Base-by-base conservation (phyloP, 2,888 invertebrate species). In the Melanostoma mellinum region DNA sequence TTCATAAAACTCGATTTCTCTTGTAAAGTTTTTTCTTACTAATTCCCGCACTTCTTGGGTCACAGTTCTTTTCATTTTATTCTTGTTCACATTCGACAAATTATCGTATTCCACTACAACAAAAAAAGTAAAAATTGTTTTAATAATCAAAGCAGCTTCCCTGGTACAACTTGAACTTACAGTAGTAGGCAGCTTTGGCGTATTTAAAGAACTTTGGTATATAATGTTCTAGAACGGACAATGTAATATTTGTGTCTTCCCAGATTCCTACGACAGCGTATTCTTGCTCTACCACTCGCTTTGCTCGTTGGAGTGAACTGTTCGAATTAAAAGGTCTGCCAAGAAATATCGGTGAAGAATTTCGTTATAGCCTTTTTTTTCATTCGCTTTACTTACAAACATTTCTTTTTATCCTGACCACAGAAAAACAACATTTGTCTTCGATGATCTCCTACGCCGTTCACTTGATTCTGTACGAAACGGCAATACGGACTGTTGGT, bases 1-100 rank as follows among this genome's bases (percentile, higher is more conserved):
- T 88, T 97, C 95, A 90, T 97, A 97, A 91, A 97, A 97, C 88
- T 97, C 97, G 4, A 97, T 96, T 92, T 97, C 97, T 67, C 95
- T 93, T 0, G 97, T 97, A 88, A 97, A 96, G 91, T 97, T 97
- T 72, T 93, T 93, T 86, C 96, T 93, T 2, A 97, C 95, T 36
- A 97, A 94, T 53, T 96, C 94, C 88, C 96, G 97, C 1, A 97
- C 94, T 87, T 95, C 95, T 86, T 96, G 95, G 50, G 95, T 95
- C 1, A 89, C 87, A 6, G 82, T 56, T 20, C 65, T 76, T 5
- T 87, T 90, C 2, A 87, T 93, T 90, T 96, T 96, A 88, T 97
- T 96, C 77, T 94, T 94, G 88, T 94, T 95, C 88, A 95, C 94
- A 4, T 93, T 92, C 0, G 89, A 88, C 2, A 90, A 68, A 0